Conservation (phyloP, 2,888 invertebrate species). For the Acleris emargana region DNA sequence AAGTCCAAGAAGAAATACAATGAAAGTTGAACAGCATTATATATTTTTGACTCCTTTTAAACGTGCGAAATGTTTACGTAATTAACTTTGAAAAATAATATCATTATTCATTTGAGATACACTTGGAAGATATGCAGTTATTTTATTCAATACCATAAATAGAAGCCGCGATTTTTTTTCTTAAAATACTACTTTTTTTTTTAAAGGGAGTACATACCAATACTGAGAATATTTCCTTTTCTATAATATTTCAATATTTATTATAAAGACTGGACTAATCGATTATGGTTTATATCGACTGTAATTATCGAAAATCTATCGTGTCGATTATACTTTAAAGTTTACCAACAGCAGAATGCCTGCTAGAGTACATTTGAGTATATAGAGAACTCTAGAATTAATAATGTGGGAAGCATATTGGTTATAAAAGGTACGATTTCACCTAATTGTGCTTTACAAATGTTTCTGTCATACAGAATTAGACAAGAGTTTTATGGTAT, state of each 20-base stretch:
- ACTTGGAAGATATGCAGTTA: slow-evolving; percentile 33
- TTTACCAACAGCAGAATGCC: slow-evolving; percentile 11
- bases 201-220: slow-evolving; percentile 6
- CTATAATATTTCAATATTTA: slow-evolving; percentile 24
- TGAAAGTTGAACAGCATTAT: too few species aligned
- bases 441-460: slow-evolving; percentile 34
- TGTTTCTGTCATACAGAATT: background rate
- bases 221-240: slow-evolving; percentile 14
- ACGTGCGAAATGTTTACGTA: slow-evolving; percentile 1
- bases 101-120: slow-evolving; percentile 29
- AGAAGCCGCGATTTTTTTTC: slow-evolving; percentile 24
- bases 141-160: slow-evolving; percentile 24
- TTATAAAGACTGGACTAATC: slow-evolving; percentile 22
- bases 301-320: slow-evolving; percentile 2
- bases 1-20: too few species aligned
- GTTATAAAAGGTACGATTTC: slow-evolving; percentile 22
- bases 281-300: slow-evolving; percentile 22
- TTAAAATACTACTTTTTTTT: slow-evolving; percentile 22
- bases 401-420: slow-evolving; percentile 34
- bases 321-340: slow-evolving; percentile 4
- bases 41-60: too few species aligned
- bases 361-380: slow-evolving; percentile 12
- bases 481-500: background rate
- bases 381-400: slow-evolving; percentile 12
- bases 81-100: slow-evolving; percentile 28